Base-by-base conservation (phyloP, 37 sponge, comb jelly and placozoan species). In the Axinella damicornis region DNA sequence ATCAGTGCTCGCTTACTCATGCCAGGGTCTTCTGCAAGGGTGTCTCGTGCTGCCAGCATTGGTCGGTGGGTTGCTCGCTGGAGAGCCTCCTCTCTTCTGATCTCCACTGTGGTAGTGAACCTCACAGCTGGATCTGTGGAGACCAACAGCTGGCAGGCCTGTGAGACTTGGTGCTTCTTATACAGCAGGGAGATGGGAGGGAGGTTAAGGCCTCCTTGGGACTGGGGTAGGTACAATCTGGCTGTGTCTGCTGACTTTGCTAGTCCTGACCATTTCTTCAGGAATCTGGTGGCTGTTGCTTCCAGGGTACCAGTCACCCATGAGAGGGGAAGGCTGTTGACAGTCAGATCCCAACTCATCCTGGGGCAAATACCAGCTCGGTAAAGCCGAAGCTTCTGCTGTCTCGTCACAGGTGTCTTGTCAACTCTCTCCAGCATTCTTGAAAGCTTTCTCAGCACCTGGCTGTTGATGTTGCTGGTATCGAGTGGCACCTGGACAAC, bases 301-400 rank as follows among this genome's bases (percentile, higher is more conserved):
- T 82, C 59, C 71, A 82, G 72, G 71, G 60, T 68, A 1, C 40
- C 57, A 5, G 28, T n/a, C 12, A 82, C 19, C 82, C 82, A 82
- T 28, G 72, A 57, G 53, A 71, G 21, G 21, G 82, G 82, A 2
- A 71, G 41, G 39, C 34, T 30, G 25, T 35, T 54, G 38, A 71
- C 32, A 13, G 60, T 30, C 27, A 83, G 64, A 31, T 73, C 73
- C 83, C 83, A 83, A 37, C 27, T 54, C 36, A 81, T 27, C 20
- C 71, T 68, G 9, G 83, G 83, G 73, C 83, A 83, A 13, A 83
- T 37, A 32, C 38, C 65, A 4, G 38, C 60, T 17, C 57, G 64
- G 32, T 59, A 83, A 21, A 83, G 53, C 20, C 31, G 38, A 16
- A 83, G 73, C 53, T 75, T 75, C 34, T 75, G 76, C 22, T 56